Evolutionary conservation across 2,113 vertebrate species (phyloP), one percentile per base, ranked within the genome.

Genomic region (Xenopus borealis): DNA sequence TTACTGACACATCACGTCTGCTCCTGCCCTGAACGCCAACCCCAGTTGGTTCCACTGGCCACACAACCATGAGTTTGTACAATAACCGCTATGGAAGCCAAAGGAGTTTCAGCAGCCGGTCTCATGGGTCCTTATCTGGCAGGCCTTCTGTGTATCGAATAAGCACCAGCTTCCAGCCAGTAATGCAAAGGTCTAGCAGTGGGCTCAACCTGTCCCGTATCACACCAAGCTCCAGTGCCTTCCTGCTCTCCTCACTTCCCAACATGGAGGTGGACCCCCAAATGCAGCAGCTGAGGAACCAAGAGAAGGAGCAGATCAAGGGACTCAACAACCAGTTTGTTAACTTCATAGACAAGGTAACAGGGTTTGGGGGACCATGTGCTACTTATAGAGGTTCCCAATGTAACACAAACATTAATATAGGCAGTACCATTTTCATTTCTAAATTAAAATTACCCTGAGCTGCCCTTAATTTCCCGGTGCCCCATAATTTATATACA

Each of bases 251-350:
- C 14, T 77, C 79, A 1, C 79, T 78, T 0, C 83, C 86, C 10
- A 57, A 67, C 2, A 13, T 86, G 1, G 82, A 87, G 23, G 79
- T 91, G 0, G 80, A 88, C 63, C 87, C 88, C 0, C 68, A 78
- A 0, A 52, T 91, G 75, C 80, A 88, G 18, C 52, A 14, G 0
- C 82, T 85, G 62, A 93, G 94, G 75, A 40, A 62, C 65, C 84
- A 87, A 0, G 94, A 94, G 83, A 95, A 93, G 83, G 83, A 94
- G 27, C 87, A 93, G 78, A 91, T 94, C 86, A 93, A 94, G 7
- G 88, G 83, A 70, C 91, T 96, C 57, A 95, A 95, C 68, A 86
- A 95, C 85, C 92, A 92, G 75, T 94, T 95, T 8, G 82, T 91
- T 44, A 81, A 81, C 1, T 81, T 94, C 78, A 94, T 92, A 72